Evolutionary conservation across 2,888 invertebrate species (phyloP).

Genomic region (Spodoptera picta): DNA sequence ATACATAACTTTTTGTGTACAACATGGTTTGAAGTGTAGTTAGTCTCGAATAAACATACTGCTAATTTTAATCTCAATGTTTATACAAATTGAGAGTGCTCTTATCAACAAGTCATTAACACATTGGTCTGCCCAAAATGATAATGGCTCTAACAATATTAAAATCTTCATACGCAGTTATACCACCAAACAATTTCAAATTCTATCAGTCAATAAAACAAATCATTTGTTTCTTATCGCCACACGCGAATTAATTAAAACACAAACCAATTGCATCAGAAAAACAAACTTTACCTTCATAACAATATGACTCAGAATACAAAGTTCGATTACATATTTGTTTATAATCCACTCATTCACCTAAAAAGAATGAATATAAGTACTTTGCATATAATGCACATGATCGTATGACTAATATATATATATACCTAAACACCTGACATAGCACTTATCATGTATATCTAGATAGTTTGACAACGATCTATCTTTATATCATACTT

Average conservation of each 20-base stretch:
- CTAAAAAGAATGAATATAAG: no score
- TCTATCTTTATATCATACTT: constrained; percentile 10
- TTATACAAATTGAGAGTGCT: neutral
- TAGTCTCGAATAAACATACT: no score
- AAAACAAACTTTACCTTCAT: no score
- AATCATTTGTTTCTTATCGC: no score
- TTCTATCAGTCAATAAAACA: no score
- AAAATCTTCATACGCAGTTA: neutral
- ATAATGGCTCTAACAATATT: neutral
- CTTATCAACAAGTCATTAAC: constrained; percentile 13
- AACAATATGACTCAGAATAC: no score
- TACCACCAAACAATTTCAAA: neutral
- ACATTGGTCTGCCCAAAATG: constrained; percentile 21
- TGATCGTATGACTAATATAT: constrained; percentile 8
- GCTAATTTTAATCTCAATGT: no score
- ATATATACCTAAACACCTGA: constrained; percentile 3
- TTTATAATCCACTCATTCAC: neutral
- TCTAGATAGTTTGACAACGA: constrained; percentile 18
- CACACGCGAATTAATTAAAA: no score
- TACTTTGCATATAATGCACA: neutral
- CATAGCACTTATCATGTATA: constrained; percentile 18
- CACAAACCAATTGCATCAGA: no score
- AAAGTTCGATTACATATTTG: neutral
- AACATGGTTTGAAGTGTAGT: no score
- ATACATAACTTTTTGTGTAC: no score